Evolutionary conservation across 2,113 vertebrate genomes (phyloP).

Genomic region (Apus apus): DNA sequence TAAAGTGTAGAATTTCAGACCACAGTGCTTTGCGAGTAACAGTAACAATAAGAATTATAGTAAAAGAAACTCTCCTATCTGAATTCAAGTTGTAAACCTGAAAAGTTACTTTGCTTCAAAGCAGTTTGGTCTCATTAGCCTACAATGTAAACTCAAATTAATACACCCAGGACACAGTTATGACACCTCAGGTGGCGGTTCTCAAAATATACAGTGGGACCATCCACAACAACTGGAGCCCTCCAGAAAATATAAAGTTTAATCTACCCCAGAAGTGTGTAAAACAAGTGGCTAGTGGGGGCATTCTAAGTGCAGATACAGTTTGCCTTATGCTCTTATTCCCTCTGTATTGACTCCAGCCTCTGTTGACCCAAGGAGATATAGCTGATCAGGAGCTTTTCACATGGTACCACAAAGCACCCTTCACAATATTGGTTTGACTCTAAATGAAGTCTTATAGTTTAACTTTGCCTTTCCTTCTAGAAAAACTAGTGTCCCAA

Average conservation of each 20-base stretch:
- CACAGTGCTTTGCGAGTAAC: background rate
- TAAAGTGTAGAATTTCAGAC: constrained; percentile 46
- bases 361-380: background rate
- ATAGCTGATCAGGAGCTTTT: background rate
- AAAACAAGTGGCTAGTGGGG: background rate
- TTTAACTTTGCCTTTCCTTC: background rate
- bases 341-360: background rate
- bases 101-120: constrained; percentile 6
- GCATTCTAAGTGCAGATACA: background rate
- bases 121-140: background rate
- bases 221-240: background rate
- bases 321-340: background rate
- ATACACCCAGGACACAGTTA: background rate
- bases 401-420: background rate
- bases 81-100: constrained; percentile 19
- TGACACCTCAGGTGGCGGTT: background rate
- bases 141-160: background rate
- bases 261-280: background rate
- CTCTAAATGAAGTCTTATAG: background rate
- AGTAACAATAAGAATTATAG: background rate
- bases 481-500: background rate
- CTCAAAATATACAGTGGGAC: background rate
- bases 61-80: background rate
- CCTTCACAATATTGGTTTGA: background rate
- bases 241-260: background rate